Conservation (phyloP, 2,888 invertebrate genomes). For the Xestia rhomboidea region DNA sequence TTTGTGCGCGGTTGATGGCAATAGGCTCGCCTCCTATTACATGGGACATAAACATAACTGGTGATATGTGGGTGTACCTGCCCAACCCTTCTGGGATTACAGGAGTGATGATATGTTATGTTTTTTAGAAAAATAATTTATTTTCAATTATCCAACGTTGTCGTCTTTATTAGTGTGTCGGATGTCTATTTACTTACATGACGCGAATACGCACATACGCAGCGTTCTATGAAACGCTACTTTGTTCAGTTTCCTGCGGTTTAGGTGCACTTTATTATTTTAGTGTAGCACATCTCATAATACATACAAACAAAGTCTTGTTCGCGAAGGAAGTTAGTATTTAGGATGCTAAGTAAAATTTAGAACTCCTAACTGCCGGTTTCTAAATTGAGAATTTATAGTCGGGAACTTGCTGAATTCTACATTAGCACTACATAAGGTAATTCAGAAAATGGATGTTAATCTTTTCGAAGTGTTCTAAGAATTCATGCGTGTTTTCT, state of each 20-base stretch:
- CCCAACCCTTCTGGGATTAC: no score
- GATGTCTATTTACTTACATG: conserved; percentile 55
- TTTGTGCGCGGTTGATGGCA: no score
- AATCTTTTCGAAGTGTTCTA: background rate
- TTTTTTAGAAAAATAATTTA: background rate
- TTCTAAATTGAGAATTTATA: background rate
- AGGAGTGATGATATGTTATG: no score
- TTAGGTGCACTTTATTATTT: conserved; percentile 59
- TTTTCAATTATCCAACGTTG: background rate
- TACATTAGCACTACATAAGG: background rate
- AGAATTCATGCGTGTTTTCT: conserved; percentile 6
- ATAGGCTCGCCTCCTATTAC: no score
- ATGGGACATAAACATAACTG: no score
- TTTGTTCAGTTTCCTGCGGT: conserved; percentile 72
- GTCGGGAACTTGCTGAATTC: background rate
- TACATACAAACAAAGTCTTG: conserved; percentile 59
- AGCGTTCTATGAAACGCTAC: conserved; percentile 70
- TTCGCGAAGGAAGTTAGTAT: conserved; percentile 55
- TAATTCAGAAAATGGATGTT: background rate
- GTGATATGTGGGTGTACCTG: no score
- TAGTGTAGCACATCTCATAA: conserved; percentile 39
- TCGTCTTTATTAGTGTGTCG: background rate
- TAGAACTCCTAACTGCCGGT: conserved; percentile 22
- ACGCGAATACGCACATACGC: conserved; percentile 49
- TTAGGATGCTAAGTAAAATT: conserved; percentile 32